Evolutionary conservation across 2,797 vertebrate species (phyloP).

Genomic region (Yasuhikotakia modesta): DNA sequence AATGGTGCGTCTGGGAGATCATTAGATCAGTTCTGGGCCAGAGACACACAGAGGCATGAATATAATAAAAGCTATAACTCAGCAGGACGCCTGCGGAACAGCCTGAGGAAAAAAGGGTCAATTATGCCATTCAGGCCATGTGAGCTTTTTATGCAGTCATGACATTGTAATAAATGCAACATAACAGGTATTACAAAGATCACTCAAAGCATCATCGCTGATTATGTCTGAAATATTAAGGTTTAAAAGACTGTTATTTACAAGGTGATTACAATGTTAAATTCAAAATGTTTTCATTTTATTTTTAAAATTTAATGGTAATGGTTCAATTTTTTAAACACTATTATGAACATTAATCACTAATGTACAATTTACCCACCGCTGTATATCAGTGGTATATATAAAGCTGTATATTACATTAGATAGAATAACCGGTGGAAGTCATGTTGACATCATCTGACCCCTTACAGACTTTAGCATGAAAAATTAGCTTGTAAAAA

Average conservation of each 20-base stretch:
- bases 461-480: neutral
- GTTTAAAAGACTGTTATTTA: neutral
- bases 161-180: constrained; percentile 31
- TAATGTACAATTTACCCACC: too few species aligned
- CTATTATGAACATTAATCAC: too few species aligned
- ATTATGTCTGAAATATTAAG: constrained; percentile 20
- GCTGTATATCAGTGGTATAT: too few species aligned
- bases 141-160: constrained; percentile 5
- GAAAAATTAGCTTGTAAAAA: neutral
- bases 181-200: constrained; percentile 34
- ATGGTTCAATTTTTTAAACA: too few species aligned
- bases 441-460: neutral
- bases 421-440: neutral
- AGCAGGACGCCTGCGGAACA: constrained; percentile 39
- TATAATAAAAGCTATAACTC: constrained; percentile 55
- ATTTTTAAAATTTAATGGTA: too few species aligned
- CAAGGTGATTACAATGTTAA: neutral
- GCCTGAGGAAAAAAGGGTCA: constrained; percentile 40
- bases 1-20: constrained; percentile 60
- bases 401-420: too few species aligned
- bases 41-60: constrained; percentile 45
- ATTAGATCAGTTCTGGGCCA: constrained; percentile 55
- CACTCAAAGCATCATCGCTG: constrained; percentile 17
- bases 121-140: constrained; percentile 35
- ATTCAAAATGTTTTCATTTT: too few species aligned